Evolutionary conservation across 2,113 vertebrate genomes (phyloP).

Genomic region (Perccottus glenii): DNA sequence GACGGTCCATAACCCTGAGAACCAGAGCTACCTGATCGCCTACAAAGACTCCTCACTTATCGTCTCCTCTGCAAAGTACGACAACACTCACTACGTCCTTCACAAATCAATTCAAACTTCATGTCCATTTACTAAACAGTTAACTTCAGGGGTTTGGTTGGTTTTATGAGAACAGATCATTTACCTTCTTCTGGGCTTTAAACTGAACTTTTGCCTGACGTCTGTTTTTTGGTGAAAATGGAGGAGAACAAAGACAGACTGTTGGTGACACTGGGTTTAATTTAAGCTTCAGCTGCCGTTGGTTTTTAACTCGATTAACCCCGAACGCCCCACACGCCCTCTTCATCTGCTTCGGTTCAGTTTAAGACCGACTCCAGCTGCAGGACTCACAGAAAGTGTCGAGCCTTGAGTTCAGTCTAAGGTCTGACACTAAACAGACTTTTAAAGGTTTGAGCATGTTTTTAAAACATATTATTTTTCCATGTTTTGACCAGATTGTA

Average conservation of each 20-base stretch:
- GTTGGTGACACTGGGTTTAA: constrained; percentile 46
- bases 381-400: no score
- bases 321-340: neutral
- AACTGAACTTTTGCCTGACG: no score
- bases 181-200: no score
- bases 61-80: constrained; percentile 94
- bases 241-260: constrained; percentile 60
- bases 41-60: constrained; percentile 98
- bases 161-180: neutral
- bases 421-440: no score
- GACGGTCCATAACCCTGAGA: constrained; percentile 91
- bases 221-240: no score
- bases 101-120: neutral
- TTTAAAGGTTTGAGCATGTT: no score
- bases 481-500: no score
- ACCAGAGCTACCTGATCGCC: constrained; percentile 96
- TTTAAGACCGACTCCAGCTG: no score
- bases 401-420: no score
- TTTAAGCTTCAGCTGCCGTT: constrained; percentile 62
- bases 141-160: no score
- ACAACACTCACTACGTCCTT: constrained; percentile 8
- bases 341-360: no score
- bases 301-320: constrained; percentile 64
- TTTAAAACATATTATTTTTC: no score
- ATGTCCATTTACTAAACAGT: neutral